Base-by-base conservation (phyloP, 2,113 vertebrate species). In the Ceyx melanurus region DNA sequence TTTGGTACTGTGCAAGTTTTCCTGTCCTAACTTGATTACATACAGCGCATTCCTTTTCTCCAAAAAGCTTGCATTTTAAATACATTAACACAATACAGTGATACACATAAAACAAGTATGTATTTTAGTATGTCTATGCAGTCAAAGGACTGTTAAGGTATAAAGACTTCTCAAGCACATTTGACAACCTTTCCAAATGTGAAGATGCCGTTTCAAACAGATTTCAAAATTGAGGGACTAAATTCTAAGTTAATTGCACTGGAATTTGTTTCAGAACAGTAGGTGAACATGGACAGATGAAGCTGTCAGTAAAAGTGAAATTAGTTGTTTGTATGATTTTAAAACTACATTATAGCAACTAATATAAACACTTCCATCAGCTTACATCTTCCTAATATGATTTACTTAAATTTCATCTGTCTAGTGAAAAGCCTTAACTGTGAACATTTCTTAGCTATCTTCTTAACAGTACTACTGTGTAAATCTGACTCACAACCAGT, bases 271-370 rank as follows among this genome's bases (percentile, higher is more conserved):
- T 74, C 8, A 33, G 35, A 68, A 25, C 10, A 72, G 3, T 48
- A 61, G 50, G 5, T 45, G 11, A 53, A 43, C 28, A 28, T 26
- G 14, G 10, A n/a, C 45, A 43, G 22, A 8, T 48, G 16, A 78
- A 92, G 26, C 14, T 6, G 13, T 25, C n/a, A 48, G 10, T 54
- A 73, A 65, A 82, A 82, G 4, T n/a, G 6, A 71, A 75, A 77
- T 20, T 21, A n/a, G 2, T 18, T 66, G n/a, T 18, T 72, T 29
- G 14, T 4, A 6, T 13, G 4, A 26, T 40, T 70, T 62, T 85
- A 15, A 3, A 65, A 61, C 10, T 66, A 18, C 0, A 0, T 65
- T 13, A 3, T 64, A 84, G 21, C 21, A 74, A 81, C 68, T 57
- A 42, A 54, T 6, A 13, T 43, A 71, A 62, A 79, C 2, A 25